A percentile compares a stretch with the other conserved stretches of the same genome.
Conservation (phyloP, 2,113 vertebrate species). For the Pluvianellus socialis region DNA sequence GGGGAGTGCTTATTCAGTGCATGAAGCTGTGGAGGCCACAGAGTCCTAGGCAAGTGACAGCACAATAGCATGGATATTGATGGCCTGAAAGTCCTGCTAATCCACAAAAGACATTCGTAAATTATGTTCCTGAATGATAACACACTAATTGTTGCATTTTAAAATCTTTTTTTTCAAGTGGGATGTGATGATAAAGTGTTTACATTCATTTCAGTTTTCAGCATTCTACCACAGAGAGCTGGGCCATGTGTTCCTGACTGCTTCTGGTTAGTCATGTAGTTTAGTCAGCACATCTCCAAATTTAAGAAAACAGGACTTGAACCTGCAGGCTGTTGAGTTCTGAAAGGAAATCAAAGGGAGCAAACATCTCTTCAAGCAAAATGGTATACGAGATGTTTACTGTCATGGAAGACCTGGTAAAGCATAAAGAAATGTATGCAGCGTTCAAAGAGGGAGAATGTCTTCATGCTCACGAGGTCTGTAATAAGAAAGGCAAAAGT, state of each 20-base stretch:
- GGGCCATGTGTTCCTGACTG: neutral
- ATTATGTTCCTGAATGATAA: neutral
- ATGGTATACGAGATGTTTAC: neutral
- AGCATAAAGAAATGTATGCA: neutral
- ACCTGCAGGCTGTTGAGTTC: neutral
- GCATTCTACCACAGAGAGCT: neutral
- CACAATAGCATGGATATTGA: neutral
- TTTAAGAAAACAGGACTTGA: neutral
- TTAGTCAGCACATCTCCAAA: neutral
- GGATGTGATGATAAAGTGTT: neutral
- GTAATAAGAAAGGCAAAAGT: neutral
- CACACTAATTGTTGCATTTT: neutral
- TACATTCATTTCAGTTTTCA: neutral
- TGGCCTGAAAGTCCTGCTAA: neutral
- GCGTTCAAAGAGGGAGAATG: neutral
- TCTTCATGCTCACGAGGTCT: neutral
- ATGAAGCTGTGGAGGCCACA: neutral
- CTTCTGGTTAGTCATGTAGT: neutral
- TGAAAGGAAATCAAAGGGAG: neutral
- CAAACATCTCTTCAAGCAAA: neutral
- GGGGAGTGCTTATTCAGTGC: neutral
- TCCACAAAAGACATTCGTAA: neutral
- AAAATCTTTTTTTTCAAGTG: neutral
- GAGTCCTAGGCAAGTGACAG: neutral
- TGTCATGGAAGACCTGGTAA: neutral